Evolutionary conservation across 2,113 vertebrate genomes (phyloP).

Genomic region (Actenoides hombroni): DNA sequence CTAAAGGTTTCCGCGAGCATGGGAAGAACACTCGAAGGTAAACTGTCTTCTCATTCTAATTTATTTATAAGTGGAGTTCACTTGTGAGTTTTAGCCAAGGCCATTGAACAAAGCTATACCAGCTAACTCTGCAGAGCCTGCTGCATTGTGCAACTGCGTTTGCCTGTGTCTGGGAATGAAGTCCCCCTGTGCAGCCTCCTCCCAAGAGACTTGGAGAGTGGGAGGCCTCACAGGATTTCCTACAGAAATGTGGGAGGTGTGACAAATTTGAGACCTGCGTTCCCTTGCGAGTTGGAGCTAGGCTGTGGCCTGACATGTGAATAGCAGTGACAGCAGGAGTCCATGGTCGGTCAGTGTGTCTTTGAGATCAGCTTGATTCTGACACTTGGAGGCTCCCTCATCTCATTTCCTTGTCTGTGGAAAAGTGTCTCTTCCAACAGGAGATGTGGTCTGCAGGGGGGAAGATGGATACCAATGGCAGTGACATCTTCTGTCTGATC

Average conservation of each 20-base stretch:
- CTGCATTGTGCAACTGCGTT: background rate
- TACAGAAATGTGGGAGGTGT: conserved; percentile 1
- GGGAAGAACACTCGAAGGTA: conserved; percentile 85
- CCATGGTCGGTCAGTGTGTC: background rate
- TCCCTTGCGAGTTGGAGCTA: background rate
- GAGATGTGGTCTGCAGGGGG: background rate
- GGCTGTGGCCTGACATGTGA: background rate
- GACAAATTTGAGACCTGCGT: background rate
- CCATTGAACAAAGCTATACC: background rate
- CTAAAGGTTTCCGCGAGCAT: conserved; percentile 90
- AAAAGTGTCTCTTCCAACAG: background rate
- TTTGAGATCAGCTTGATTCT: conserved; percentile 6
- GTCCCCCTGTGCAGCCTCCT: background rate
- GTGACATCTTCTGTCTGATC: background rate
- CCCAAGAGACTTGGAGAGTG: background rate
- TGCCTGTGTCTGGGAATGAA: background rate
- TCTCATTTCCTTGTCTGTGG: background rate
- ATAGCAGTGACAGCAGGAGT: background rate
- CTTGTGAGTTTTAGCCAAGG: background rate
- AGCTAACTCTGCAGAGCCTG: background rate
- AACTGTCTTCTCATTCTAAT: background rate
- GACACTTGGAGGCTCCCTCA: background rate
- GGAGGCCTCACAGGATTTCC: background rate
- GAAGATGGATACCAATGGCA: background rate
- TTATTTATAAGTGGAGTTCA: background rate